Evolutionary conservation across 2,888 invertebrate genomes (phyloP), one percentile per base, ranked within the genome.

Genomic region (Brenthis daphne): DNA sequence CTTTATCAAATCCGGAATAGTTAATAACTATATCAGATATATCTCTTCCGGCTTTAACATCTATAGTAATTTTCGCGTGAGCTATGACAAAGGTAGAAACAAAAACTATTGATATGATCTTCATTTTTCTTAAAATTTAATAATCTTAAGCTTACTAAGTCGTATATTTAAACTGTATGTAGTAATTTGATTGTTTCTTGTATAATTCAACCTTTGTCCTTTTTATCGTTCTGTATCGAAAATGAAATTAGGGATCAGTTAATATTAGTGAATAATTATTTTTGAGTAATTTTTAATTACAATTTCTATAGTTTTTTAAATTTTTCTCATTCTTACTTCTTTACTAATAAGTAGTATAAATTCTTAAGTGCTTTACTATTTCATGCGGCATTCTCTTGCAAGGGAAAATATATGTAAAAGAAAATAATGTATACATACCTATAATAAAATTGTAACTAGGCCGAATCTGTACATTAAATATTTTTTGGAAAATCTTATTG

Each of bases 1-100:
- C 75, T 2, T 77, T 75, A 65, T 87, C 83, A 2, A 76, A 72
- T 6, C 90, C 90, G 0, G 81, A 75, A 73, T 82, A 80, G 2
- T 69, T 68, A 43, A 89, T 72, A 3, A 66, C 55, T 2, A 84
- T 75, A 54, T 84, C 80, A 53, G 75, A 73, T 56, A 63, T 43
- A 11, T 76, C 75, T 3, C 65, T 71, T n/a, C 76, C 79, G 0
- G 76, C 73, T 51, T 69, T 71, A 37, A 87, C 76, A 14, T 87
- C 75, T 33, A 88, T 77, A 24, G 72, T 77, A 65, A 90, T 83
- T 75, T 82, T 85, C 8, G 84, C 77, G 47, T 82, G 71, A 3
- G 78, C 77, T 20, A 69, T 12, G 11, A 67, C 29, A 33, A 70
- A 53, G 6, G 65, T 14, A 1, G 57, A 55, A n/a, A 24, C 6